Conservation (phyloP, 2,113 vertebrate species). For the Psittacus erithacus region DNA sequence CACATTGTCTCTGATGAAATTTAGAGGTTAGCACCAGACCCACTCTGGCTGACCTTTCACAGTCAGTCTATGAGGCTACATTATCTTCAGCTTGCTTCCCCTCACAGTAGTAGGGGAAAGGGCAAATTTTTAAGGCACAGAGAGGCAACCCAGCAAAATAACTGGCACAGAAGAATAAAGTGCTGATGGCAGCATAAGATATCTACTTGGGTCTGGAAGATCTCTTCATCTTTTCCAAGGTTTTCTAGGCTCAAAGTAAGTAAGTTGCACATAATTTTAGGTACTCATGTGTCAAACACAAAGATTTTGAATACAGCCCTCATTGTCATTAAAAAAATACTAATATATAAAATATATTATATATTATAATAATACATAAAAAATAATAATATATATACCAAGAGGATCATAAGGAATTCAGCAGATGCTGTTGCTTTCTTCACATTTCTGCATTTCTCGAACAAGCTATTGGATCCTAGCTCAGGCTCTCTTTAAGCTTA, state of each 20-base stretch:
- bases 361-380: not conserved
- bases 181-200: not conserved
- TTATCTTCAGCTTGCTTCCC: not conserved
- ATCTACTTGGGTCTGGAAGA: not conserved
- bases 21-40: not conserved
- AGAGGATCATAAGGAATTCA: not conserved
- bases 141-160: not conserved
- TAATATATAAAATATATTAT: too few species aligned
- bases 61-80: not conserved
- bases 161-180: not conserved
- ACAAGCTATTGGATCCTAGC: not conserved
- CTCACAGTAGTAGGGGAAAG: not conserved
- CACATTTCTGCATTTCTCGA: not conserved
- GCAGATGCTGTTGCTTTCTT: not conserved
- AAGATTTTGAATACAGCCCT: not conserved
- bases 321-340: not conserved
- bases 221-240: not conserved
- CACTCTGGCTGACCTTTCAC: not conserved
- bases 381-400: not conserved
- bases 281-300: accelerated
- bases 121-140: not conserved
- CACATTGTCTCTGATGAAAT: not conserved
- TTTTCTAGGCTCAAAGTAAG: not conserved
- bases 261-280: not conserved
- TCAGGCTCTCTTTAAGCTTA: not conserved